Base-by-base conservation (phyloP, 2,888 invertebrate species). In the Coremacera marginata region DNA sequence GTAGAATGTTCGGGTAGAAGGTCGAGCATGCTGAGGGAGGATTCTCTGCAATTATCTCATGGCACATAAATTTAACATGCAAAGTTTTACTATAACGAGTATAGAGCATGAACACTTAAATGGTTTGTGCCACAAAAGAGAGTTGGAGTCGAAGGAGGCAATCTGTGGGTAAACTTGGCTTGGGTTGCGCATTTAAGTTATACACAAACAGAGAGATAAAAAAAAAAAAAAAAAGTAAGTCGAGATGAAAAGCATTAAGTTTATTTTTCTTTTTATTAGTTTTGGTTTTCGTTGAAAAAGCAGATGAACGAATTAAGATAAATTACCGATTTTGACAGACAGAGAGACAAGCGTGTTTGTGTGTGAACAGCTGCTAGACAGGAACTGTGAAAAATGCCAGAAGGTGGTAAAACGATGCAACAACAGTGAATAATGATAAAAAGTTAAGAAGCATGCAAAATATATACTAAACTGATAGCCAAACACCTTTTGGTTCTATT, bases 11-110 rank as follows among this genome's bases (percentile, higher is more conserved):
- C 19, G 19, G 55, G 19, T 19, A 55, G 19, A 22, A 19, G 55
- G 55, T 22, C 5, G 55, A 19, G 55, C 22, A 22, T 55, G 19
- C 55, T 22, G 22, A 22, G 22, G 55, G 19, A 22, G 27, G 27
- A 62, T 68, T 68, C 44, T 44, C 25, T 16, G 77, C 81, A 81
- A 81, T 82, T 81, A 80, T 77, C 77, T 82, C 74, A 70, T 76
- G 78, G 77, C 72, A 79, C 75, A 81, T 82, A 81, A 80, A 82
- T 80, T 80, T 19, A 19, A 68, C 44, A 68, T 68, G 68, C 68
- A 68, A 68, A 44, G 68, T 68, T 68, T 22, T 60, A 19, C 44
- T 22, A 25, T 37, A 62, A 62, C 62, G 62, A 62, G 62, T 27
- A 19, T 25, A 22, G 62, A 25, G 62, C 27, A 25, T 11, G 44